phyloP scores from a whole-genome alignment of 2,888 invertebrate genomes.

The Crematogaster levior region DNA sequence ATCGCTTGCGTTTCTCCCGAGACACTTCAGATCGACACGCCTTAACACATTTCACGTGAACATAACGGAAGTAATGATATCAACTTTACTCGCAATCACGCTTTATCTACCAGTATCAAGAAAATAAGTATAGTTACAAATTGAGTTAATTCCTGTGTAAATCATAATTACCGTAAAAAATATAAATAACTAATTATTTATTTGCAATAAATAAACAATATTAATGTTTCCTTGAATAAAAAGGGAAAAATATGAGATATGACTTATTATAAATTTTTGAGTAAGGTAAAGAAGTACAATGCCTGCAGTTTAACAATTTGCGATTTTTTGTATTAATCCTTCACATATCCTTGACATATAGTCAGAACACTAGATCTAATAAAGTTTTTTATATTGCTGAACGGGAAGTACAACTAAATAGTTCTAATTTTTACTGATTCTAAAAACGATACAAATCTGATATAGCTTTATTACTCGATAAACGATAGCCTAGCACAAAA shows the following conservation, averaged over 20 bases:
- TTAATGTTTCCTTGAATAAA: not conserved
- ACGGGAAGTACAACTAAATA: not conserved
- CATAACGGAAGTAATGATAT: not conserved
- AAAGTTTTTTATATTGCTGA: not conserved
- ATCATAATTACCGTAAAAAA: not conserved
- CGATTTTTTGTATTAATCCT: not conserved
- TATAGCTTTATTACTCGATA: not conserved
- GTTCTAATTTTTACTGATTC: slow-evolving; percentile 4
- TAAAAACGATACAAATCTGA: slow-evolving; percentile 39
- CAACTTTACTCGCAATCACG: not conserved
- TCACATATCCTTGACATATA: not conserved
- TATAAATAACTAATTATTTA: not conserved
- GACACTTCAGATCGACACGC: slow-evolving; percentile 22
- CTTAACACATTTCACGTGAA: slow-evolving; percentile 4
- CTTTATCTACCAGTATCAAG: not conserved
- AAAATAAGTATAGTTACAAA: slow-evolving; percentile 12
- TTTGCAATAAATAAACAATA: not conserved
- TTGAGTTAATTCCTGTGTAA: not conserved
- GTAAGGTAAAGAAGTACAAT: not conserved
- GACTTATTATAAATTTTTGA: not conserved
- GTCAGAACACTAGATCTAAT: not conserved
- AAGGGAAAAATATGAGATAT: not conserved
- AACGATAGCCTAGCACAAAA: slow-evolving; percentile 1
- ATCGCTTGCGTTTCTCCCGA: slow-evolving; percentile 34
- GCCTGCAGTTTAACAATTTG: not conserved